These are phyloP conservation scores for Drosophila pullipes DNA, from an alignment of 2,888 invertebrate species.

Conservation along the genomic window DNA sequence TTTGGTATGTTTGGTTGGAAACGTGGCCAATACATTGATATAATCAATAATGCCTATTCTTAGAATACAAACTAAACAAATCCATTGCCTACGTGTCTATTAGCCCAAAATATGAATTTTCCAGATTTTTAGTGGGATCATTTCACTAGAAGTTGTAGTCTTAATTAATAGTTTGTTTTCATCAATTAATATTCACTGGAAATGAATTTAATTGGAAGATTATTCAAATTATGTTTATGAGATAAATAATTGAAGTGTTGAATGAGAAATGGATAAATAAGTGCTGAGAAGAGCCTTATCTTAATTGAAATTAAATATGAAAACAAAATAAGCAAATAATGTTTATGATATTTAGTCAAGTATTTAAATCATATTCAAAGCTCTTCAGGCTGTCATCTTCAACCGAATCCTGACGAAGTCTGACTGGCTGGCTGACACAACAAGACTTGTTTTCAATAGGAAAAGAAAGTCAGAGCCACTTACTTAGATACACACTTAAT, in stretches of 20 bases:
- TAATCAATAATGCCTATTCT: constrained; percentile 72
- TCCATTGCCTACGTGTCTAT: constrained; percentile 36
- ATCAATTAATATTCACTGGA: constrained; percentile 35
- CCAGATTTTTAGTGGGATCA: constrained; percentile 8
- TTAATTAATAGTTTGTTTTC: constrained; percentile 65
- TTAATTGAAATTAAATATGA: not conserved
- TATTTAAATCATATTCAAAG: constrained; percentile 15
- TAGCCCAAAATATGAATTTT: constrained; percentile 41
- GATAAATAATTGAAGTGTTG: not conserved
- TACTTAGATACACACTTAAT: constrained; percentile 30
- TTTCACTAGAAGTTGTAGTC: constrained; percentile 46
- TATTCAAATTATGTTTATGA: not conserved
- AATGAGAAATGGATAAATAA: not conserved
- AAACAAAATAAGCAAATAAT: not conserved
- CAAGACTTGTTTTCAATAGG: constrained; percentile 15
- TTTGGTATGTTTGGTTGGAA: constrained; percentile 62
- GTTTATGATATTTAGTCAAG: not conserved
- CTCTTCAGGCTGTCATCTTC: not conserved
- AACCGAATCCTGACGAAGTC: not conserved
- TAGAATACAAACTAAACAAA: constrained; percentile 64
- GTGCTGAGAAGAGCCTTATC: not conserved
- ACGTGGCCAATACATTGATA: constrained; percentile 52
- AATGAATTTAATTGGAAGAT: constrained; percentile 19
- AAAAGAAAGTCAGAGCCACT: constrained; percentile 56
- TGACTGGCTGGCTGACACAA: constrained; percentile 8